phyloP scores from a whole-genome alignment of 2,113 vertebrate genomes.

The Phrynocephalus versicolor region DNA sequence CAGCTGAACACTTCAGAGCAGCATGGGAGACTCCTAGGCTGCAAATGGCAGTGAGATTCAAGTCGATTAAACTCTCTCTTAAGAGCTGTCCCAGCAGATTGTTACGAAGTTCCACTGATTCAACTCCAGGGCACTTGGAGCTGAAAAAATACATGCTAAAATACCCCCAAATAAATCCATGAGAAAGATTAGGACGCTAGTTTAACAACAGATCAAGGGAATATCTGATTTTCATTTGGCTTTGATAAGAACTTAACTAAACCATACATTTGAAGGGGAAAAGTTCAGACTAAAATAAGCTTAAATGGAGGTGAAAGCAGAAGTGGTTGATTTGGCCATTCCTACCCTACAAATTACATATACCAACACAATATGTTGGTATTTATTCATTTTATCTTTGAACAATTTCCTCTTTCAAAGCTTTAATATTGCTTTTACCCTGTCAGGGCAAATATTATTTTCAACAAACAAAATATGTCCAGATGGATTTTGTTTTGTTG shows the following conservation, averaged over 20 bases:
- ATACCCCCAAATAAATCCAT: background rate
- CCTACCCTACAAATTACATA: background rate
- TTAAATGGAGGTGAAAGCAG: background rate
- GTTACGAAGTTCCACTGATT: slow-evolving; percentile 6
- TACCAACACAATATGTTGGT: background rate
- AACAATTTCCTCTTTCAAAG: too few species aligned
- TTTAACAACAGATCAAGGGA: background rate
- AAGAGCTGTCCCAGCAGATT: background rate
- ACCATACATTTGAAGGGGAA: background rate
- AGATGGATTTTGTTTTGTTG: background rate
- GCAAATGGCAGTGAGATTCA: background rate
- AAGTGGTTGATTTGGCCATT: background rate
- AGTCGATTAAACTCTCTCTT: slow-evolving; percentile 4
- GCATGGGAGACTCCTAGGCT: background rate
- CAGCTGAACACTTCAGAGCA: slow-evolving; percentile 19
- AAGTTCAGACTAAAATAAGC: background rate
- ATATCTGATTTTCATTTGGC: background rate
- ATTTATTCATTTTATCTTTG: too few species aligned
- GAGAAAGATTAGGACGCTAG: background rate
- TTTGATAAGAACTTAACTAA: background rate
- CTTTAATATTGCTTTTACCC: too few species aligned
- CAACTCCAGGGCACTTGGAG: background rate
- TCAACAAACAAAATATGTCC: too few species aligned
- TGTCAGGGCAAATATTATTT: too few species aligned
- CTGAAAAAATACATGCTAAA: too few species aligned